Base-by-base conservation (phyloP, 2,888 invertebrate species). In the Embidobia sp. region DNA sequence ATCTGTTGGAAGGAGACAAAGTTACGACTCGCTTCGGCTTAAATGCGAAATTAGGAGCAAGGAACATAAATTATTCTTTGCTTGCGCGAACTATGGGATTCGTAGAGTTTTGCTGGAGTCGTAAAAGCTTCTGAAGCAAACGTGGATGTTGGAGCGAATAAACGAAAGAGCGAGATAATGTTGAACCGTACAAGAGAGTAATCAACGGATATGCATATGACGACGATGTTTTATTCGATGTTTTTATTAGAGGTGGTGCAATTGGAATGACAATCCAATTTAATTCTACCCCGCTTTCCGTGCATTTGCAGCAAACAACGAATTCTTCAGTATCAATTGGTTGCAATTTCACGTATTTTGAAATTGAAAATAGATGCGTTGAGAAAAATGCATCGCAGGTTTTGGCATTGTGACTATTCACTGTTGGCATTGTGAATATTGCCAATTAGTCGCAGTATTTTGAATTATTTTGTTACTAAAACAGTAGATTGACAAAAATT, bases 171-270 rank as follows among this genome's bases (percentile, higher is more conserved):
- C 31, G 37, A 67, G 61, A 57, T 75, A 63, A 63, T 66, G 31
- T 46, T 4, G 11, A 53, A 40, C 55, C 31, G 57, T 67, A 79
- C 75, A 66, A 59, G 69, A 64, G 78, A 80, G 69, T 77, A 80
- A 82, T 82, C 81, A 80, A 81, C 74, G 72, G 75, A 81, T 82
- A 82, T 82, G 81, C 82, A 82, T 81, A 80, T 77, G 79, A 76
- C 80, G 79, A 76, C 35, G 59, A 49, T 19, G 19, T 66, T 74
- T 59, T 53, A 74, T 74, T 59, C 59, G 44, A 74, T 81, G 78
- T 81, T 85, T 83, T 84, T 82, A 79, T 79, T 80, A 79, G 57
- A 61, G 73, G 18, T 44, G 11, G 16, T 59, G 51, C 63, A 57
- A 53, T 42, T 57, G 51, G 29, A 74, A 74, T 72, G 64, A 79